Percentiles rank a stretch among this genome's conserved stretches.
Conservation (phyloP, 2,888 invertebrate species). For the Tyria jacobaeae region DNA sequence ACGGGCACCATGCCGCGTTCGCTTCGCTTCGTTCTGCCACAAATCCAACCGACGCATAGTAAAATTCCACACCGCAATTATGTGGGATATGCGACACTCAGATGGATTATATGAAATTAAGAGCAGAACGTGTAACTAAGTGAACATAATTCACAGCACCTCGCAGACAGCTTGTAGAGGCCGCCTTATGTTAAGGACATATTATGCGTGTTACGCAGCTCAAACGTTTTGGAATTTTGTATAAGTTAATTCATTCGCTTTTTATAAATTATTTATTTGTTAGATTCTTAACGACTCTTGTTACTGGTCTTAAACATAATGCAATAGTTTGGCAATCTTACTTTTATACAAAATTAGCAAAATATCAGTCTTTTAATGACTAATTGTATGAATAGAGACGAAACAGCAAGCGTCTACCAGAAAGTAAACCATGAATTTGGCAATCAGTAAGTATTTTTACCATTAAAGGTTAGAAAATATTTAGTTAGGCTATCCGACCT, state of each 20-base stretch:
- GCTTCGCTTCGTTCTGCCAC: conserved; percentile 41
- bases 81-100: conserved; percentile 75
- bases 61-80: conserved; percentile 79
- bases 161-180: conserved; percentile 41
- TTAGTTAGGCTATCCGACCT: no score
- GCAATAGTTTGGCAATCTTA: no score
- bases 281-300: no score
- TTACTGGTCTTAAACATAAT: no score
- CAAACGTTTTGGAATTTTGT: conserved; percentile 19
- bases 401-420: no score
- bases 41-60: conserved; percentile 71
- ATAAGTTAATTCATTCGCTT: conserved; percentile 26
- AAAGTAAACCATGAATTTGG: no score
- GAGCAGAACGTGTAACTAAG: conserved; percentile 72
- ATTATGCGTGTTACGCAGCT: conserved; percentile 14
- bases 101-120: conserved; percentile 83
- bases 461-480: no score
- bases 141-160: conserved; percentile 71
- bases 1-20: conserved; percentile 52
- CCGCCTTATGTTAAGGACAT: conserved; percentile 27
- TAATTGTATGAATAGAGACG: no score
- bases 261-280: not conserved
- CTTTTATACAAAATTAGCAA: no score
- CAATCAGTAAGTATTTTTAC: no score
- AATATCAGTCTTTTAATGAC: no score